Base-by-base conservation (phyloP, 2,797 vertebrate species). In the Xyrichtys novacula region DNA sequence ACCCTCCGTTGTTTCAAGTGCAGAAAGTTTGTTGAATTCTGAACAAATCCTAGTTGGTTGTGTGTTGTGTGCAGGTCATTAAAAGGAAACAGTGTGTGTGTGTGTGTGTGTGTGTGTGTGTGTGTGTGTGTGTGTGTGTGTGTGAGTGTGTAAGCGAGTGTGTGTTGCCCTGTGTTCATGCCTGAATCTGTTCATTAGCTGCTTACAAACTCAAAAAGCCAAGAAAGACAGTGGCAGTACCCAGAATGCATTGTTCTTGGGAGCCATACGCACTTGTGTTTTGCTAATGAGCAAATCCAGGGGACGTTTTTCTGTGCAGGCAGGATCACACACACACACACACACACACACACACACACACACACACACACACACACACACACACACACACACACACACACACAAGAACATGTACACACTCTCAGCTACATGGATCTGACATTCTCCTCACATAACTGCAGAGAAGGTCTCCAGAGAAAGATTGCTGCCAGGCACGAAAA, bases 271-370 rank as follows among this genome's bases (percentile, higher is more conserved):
- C 80, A 85, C 76, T 88, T 71, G 79, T 88, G 80, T 84, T 87
- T 88, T 84, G 79, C 85, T 89, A 92, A 90, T 90, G 88, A 92
- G 85, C 85, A 77, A 84, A 86, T 90, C 58, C 76, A 89, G 87
- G 77, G 84, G 80, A 89, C 62, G 69, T 71, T 81, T 80, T 36
- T 63, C n/a, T 0, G 10, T 64, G 29, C 42, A 34, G 54, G 32
- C 66, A 61, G 74, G 70, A 65, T 22, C 56, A 49, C 42, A 36
- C 57, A 55, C 71, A 54, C 42, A 49, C 34, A 43, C 49, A 63
- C 53, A 65, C 43, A 55, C 39, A 42, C 59, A 49, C 19, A n/a
- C n/a, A n/a, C n/a, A n/a, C n/a, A n/a, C n/a, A n/a, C n/a, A n/a
- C n/a, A n/a, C n/a, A n/a, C n/a, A n/a, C n/a, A n/a, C n/a, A n/a